Evolutionary conservation across 92 coral and sea anemone genomes (phyloP), one percentile per base, ranked within the genome.

Genomic region (Zoanthus sociatus): DNA sequence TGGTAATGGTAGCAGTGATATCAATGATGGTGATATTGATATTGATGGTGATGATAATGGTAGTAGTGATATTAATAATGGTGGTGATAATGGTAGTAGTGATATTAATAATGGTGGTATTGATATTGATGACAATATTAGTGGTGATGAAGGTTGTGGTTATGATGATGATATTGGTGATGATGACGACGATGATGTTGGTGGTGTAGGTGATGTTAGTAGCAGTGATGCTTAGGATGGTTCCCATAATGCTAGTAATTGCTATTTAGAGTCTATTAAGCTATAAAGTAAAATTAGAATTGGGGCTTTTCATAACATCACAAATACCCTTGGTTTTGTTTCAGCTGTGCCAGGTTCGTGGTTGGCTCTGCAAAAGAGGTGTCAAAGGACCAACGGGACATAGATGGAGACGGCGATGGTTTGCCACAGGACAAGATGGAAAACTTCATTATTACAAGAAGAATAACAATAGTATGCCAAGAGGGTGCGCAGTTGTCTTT

Each of bases 331-430:
- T 11, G 37, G 13, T 70, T 6, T 42, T 15, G 21, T 87, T 60
- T 12, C 46, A 91, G 93, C 1, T 83, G 78, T 83, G 76, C 84
- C 96, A 97, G 88, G 95, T 97, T 21, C 86, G 98, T 71, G 99
- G 99, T 26, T 97, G 99, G 99, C 84, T 97, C 50, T 97, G 99
- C 74, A 97, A 97, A 84, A 89, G 99, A 64, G 99, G 99, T 55
- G 91, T 97, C 32, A 97, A 87, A 82, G 99, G 99, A 9, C 85
- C 92, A 79, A 97, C 99, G 7, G 97, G 95, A 4, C 90, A 87
- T 44, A 83, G 63, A 33, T 97, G 99, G 99, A 90, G 99, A 78
- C 89, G 98, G 70, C 89, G 99, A 17, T 97, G 99, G 99, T 97
- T 97, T 85, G 91, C 99, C 51, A 97, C 99, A 2, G 99, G 93